Base-by-base conservation (phyloP, 2,113 vertebrate species). In the Ophiodon elongatus region DNA sequence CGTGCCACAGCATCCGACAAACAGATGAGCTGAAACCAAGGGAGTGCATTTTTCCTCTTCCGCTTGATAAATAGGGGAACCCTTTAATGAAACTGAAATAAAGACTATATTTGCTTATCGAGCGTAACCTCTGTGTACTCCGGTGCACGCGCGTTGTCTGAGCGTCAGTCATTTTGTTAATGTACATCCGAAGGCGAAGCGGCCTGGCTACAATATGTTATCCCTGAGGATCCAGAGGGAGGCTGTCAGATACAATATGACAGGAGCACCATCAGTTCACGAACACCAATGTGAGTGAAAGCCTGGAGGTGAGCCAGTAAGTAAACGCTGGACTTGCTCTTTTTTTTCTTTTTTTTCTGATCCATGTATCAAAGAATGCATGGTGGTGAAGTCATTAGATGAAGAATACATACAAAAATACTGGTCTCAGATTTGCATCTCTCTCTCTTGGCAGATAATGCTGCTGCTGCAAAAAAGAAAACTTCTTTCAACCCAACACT, bases 1-100 rank as follows among this genome's bases (percentile, higher is more conserved):
- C 70, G 33, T 29, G 80, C 65, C 80, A 29, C 59, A 25, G 85
- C 71, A 71, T 74, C 73, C 3, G 82, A 76, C 84, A 91, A 89
- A 92, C 84, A 83, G 82, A 92, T 89, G 86, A 88, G 74, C 45
- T 39, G 60, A 83, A 91, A 73, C 69, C 81, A 70, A 68, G 71
- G 63, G 23, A 82, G 82, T 29, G 23, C 73, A 88, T 91, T 91
- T 79, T 73, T 91, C 80, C 81, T 76, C 76, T 75, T 35, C 29
- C 0, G n/a, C 50, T 83, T 88, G 86, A 92, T 84, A 63, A 92
- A 90, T 84, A 79, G 73, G 75, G 77, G 41, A 87, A 41, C 60
- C 80, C 14, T 83, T 60, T 81, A 82, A 90, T 85, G 69, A 81
- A 87, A 83, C 47, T 5, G 50, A 77, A 83, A 65, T 80, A 76